These are phyloP conservation scores for Heliothis virescens DNA, from an alignment of 1,140 invertebrate species.

Conservation along the genomic window DNA sequence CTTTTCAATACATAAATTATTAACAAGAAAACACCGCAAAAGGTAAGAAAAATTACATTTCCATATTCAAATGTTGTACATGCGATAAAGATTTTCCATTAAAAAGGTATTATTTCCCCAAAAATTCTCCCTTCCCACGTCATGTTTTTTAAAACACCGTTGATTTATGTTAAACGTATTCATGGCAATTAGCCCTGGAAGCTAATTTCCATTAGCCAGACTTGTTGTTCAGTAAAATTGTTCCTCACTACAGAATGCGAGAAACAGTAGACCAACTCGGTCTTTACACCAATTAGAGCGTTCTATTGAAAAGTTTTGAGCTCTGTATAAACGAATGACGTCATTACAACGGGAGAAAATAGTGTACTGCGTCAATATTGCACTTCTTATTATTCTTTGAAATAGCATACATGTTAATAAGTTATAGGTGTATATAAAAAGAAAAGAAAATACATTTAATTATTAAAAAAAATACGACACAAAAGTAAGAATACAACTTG, in stretches of 20 bases:
- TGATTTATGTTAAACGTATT: conserved; percentile 73
- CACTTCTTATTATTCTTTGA: too few species aligned
- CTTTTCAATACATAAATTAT: conserved; percentile 24
- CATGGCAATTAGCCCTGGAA: conserved; percentile 68
- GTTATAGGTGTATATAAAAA: too few species aligned
- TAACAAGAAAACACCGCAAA: conserved; percentile 6
- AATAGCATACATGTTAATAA: too few species aligned
- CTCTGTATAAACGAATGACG: neutral
- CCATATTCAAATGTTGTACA: conserved; percentile 41
- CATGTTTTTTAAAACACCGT: conserved; percentile 64
- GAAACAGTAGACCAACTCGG: conserved; percentile 30
- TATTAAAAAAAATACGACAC: too few species aligned
- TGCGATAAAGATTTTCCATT: conserved; percentile 48
- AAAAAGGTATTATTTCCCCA: conserved; percentile 35
- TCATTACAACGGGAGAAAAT: too few species aligned
- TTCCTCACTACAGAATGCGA: conserved; percentile 49
- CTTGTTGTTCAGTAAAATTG: conserved; percentile 66
- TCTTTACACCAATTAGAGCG: neutral
- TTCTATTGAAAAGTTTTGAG: neutral
- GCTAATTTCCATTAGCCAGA: conserved; percentile 68
- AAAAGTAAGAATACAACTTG: too few species aligned
- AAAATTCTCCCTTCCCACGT: conserved; percentile 51
- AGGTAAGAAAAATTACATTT: conserved; percentile 37
- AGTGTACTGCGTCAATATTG: too few species aligned
- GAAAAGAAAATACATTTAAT: too few species aligned